Conservation (phyloP, 2,888 invertebrate species). For the Sisyra nigra region DNA sequence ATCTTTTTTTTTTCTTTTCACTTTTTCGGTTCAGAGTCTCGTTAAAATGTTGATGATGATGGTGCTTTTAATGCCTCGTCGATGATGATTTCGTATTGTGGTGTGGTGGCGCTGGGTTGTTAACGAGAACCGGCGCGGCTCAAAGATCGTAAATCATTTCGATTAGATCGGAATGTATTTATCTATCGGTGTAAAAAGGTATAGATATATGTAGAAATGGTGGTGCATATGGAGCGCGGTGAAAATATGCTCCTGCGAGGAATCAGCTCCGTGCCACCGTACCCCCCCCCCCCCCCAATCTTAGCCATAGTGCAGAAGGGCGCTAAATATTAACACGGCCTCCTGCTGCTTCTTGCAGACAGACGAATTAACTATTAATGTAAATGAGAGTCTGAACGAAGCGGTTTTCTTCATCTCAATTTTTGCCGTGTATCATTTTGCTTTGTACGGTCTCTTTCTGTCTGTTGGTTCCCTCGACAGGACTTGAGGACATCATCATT, state of each 20-base stretch:
- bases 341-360: neutral
- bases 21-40: no score
- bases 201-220: conserved; percentile 20
- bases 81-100: no score
- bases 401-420: conserved; percentile 1
- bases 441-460: neutral
- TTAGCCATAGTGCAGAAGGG: no score
- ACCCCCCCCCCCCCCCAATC: no score
- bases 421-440: neutral
- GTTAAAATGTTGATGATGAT: no score
- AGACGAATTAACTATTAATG: conserved; percentile 6
- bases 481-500: no score
- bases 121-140: conserved; percentile 5
- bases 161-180: conserved; percentile 23
- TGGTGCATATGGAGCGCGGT: conserved; percentile 20
- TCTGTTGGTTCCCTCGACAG: neutral
- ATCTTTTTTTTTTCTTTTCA: no score
- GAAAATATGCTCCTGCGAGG: no score
- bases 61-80: no score
- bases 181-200: neutral
- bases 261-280: no score
- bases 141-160: conserved; percentile 20
- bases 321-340: conserved; percentile 6
- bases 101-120: no score
- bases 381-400: conserved; percentile 3